Percentiles rank a stretch among this genome's conserved stretches.
phyloP scores from a whole-genome alignment of 2,888 invertebrate species.

The Scaptomyza parva region DNA sequence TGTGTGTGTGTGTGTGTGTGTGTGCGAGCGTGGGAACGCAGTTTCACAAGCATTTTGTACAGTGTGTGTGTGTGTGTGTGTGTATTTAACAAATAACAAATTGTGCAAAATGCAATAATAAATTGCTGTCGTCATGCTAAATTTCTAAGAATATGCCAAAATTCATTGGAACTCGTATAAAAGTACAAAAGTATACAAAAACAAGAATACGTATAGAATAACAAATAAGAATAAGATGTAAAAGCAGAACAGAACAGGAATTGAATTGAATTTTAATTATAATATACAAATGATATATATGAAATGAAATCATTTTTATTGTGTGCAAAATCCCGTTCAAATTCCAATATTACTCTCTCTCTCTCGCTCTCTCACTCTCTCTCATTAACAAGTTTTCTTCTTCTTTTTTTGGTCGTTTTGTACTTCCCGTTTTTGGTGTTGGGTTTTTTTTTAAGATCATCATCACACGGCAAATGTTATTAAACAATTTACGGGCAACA shows the following conservation, averaged over 20 bases:
- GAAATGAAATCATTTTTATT: constrained; percentile 45
- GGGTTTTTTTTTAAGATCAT: constrained; percentile 13
- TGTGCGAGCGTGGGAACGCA: constrained; percentile 48
- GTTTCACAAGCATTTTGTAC: constrained; percentile 13
- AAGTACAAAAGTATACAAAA: not conserved
- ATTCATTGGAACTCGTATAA: constrained; percentile 25
- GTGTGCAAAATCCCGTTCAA: constrained; percentile 1
- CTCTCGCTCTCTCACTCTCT: not conserved
- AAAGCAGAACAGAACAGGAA: constrained; percentile 15
- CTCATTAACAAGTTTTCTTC: constrained; percentile 5
- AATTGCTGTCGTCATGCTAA: constrained; percentile 19
- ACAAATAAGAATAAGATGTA: constrained; percentile 7
- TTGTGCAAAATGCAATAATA: constrained; percentile 3
- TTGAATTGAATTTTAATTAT: not conserved
- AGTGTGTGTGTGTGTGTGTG: not conserved
- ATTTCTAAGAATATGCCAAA: constrained; percentile 25
- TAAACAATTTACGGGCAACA: constrained; percentile 43
- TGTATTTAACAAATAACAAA: not conserved
- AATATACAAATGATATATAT: not conserved
- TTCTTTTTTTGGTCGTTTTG: not conserved
- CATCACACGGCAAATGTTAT: constrained; percentile 33
- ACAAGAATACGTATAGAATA: not conserved
- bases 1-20: constrained; percentile 2
- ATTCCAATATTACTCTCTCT: not conserved
- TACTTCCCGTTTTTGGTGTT: constrained; percentile 11